These are phyloP conservation scores for Danaus plexippus DNA, from an alignment of 1,140 invertebrate species.

Conservation along the genomic window DNA sequence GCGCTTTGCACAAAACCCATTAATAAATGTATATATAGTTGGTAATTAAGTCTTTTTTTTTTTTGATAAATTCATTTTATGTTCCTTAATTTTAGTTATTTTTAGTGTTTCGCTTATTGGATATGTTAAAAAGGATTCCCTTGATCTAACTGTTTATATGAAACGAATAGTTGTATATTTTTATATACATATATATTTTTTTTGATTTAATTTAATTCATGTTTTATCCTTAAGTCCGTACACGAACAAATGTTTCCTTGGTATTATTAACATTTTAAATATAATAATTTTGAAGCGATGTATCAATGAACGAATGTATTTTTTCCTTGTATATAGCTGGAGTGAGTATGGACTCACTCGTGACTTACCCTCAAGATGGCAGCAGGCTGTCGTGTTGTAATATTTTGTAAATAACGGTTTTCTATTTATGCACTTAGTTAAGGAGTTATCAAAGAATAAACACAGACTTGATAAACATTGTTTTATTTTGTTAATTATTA, in stretches of 20 bases:
- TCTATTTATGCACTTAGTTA: constrained; percentile 42
- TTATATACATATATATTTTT: too few species aligned
- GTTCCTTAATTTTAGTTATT: constrained; percentile 34
- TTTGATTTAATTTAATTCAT: too few species aligned
- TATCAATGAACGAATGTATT: background rate
- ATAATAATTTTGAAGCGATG: constrained; percentile 2
- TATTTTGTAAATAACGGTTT: constrained; percentile 39
- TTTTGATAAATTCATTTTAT: too few species aligned
- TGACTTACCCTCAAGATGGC: constrained; percentile 5
- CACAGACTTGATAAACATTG: constrained; percentile 16
- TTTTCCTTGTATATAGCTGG: constrained; percentile 1
- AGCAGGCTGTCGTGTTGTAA: constrained; percentile 18
- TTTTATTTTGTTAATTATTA: constrained; percentile 12
- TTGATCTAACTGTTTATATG: too few species aligned
- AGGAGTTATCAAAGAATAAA: constrained; percentile 29
- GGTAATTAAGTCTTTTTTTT: too few species aligned
- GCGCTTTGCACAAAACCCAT: constrained; percentile 67
- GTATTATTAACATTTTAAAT: constrained; percentile 8
- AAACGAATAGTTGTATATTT: too few species aligned
- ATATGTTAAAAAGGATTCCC: constrained; percentile 6
- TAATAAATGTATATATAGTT: constrained; percentile 36
- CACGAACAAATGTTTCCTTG: constrained; percentile 1
- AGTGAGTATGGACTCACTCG: constrained; percentile 6
- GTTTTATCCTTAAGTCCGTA: too few species aligned
- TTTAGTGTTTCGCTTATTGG: constrained; percentile 24